phyloP scores from a whole-genome alignment of 2,797 vertebrate species.

The Acestrorhynchus altus region DNA sequence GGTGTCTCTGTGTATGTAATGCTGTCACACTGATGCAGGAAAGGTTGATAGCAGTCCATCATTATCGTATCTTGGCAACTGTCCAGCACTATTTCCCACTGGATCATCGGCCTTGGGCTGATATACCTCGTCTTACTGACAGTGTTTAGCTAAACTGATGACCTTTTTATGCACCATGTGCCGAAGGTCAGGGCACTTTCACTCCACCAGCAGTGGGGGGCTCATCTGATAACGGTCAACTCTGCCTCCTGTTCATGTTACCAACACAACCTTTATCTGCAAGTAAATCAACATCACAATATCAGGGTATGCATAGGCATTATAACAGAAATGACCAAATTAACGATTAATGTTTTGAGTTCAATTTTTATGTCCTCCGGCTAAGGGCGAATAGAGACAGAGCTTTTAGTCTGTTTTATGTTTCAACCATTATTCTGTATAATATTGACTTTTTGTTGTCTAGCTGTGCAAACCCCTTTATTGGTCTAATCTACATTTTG shows the following conservation, averaged over 20 bases:
- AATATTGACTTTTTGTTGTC: too few species aligned
- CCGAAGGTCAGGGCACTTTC: conserved; percentile 73
- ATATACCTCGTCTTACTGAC: conserved; percentile 54
- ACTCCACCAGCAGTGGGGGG: conserved; percentile 50
- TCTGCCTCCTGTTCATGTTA: conserved; percentile 37
- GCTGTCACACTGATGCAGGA: conserved; percentile 19
- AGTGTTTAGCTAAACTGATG: conserved; percentile 65
- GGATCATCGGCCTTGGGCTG: conserved; percentile 53
- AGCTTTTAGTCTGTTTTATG: too few species aligned
- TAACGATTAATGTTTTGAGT: too few species aligned
- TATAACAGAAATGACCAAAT: too few species aligned
- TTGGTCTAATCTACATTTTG: too few species aligned
- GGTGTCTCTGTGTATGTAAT: conserved; percentile 20
- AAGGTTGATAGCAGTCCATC: conserved; percentile 50
- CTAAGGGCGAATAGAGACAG: too few species aligned
- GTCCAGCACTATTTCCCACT: conserved; percentile 61
- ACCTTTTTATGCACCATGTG: conserved; percentile 72
- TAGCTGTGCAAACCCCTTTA: too few species aligned
- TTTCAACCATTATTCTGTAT: too few species aligned
- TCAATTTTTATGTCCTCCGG: too few species aligned
- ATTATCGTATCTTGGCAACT: conserved; percentile 43
- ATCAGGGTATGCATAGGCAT: too few species aligned
- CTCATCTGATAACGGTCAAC: conserved; percentile 63
- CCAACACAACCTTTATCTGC: too few species aligned
- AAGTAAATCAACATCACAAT: too few species aligned